Evolutionary conservation across 2,113 vertebrate genomes (phyloP).

Genomic region (Chaetorhynchus papuensis): DNA sequence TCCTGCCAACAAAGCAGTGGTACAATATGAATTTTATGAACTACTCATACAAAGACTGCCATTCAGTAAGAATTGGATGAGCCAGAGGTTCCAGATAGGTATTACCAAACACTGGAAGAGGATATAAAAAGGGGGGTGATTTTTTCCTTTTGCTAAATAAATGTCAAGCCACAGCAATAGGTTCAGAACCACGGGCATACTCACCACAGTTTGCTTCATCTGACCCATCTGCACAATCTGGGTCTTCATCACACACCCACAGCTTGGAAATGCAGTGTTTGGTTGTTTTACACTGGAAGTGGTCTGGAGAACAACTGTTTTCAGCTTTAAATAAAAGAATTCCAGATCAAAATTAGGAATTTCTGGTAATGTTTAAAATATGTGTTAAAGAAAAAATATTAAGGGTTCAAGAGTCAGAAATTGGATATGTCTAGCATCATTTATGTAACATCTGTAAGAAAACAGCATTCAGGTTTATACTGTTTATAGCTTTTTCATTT

Average conservation of each 20-base stretch:
- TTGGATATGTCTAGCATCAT: neutral
- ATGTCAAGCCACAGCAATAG: neutral
- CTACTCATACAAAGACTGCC: neutral
- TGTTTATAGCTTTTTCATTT: neutral
- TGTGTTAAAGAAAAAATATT: neutral
- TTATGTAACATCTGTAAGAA: neutral
- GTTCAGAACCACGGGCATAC: constrained; percentile 17
- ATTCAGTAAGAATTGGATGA: neutral
- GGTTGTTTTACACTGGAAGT: constrained; percentile 96
- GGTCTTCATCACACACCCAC: constrained; percentile 98
- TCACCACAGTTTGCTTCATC: constrained; percentile 97
- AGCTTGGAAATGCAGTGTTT: constrained; percentile 98
- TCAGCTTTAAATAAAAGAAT: constrained; percentile 79
- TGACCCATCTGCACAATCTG: constrained; percentile 94
- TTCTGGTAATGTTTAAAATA: neutral
- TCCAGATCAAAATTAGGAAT: neutral
- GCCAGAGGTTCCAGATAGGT: neutral
- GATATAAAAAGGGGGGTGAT: neutral
- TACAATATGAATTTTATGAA: neutral
- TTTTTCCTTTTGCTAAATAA: neutral
- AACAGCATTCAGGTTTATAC: neutral
- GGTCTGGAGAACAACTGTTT: constrained; percentile 96
- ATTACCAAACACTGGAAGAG: neutral
- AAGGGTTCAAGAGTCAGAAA: neutral
- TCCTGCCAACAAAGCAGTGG: neutral